Conservation (phyloP, 2,888 invertebrate species). For the Hirtodrosophila alboralis region DNA sequence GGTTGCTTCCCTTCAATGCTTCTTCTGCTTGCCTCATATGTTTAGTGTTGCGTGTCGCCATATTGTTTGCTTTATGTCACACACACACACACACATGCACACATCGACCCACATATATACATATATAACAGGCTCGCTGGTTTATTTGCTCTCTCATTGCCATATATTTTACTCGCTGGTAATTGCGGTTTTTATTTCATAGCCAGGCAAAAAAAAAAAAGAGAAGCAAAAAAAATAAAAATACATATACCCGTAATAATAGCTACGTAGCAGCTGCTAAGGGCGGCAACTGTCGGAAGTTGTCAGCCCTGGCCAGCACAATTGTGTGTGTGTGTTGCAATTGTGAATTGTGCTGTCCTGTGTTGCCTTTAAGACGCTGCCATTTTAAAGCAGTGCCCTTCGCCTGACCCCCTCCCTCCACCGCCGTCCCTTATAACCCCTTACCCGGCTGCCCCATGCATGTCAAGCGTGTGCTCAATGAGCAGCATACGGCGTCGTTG, state of each 20-base stretch:
- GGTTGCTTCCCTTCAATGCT: constrained; percentile 1
- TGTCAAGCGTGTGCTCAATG: constrained; percentile 55
- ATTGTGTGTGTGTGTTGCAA: constrained; percentile 45
- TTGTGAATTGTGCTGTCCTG: constrained; percentile 8
- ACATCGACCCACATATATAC: constrained; percentile 3
- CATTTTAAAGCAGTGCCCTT: constrained; percentile 58
- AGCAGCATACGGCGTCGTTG: constrained; percentile 52
- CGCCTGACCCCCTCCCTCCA: too few species aligned
- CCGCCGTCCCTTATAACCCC: background rate
- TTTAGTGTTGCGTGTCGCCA: constrained; percentile 78
- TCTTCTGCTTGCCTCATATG: constrained; percentile 44
- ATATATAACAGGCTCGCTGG: constrained; percentile 27
- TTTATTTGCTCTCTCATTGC: constrained; percentile 58
- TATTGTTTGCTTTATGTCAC: constrained; percentile 77
- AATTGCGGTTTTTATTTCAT: constrained; percentile 81
- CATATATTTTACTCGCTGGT: constrained; percentile 67
- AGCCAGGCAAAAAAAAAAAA: constrained; percentile 28
- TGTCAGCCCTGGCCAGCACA: constrained; percentile 62
- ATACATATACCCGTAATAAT: constrained; percentile 44
- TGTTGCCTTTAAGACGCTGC: constrained; percentile 34
- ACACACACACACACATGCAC: constrained; percentile 32
- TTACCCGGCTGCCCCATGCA: constrained; percentile 21
- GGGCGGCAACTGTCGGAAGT: constrained; percentile 68
- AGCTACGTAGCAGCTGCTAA: constrained; percentile 29
- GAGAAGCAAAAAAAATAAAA: constrained; percentile 5